Base-by-base conservation (phyloP, 2,797 vertebrate species). In the Rhinichthys osculus region DNA sequence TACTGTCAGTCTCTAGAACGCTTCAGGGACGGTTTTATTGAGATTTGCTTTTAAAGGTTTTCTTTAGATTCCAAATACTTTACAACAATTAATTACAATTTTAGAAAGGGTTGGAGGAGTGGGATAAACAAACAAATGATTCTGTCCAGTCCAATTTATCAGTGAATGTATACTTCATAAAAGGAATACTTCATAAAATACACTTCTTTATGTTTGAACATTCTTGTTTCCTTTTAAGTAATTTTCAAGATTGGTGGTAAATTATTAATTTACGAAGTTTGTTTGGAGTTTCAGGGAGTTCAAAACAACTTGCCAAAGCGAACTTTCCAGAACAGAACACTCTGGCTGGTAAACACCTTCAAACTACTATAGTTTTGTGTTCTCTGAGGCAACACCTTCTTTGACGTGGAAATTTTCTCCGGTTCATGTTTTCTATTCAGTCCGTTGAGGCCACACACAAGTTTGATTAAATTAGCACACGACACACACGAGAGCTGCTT, bases 1-100 rank as follows among this genome's bases (percentile, higher is more conserved):
- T 92, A 92, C 92, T 94, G 94, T 94, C 92, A 94, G 44, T 78
- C 66, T 70, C 23, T 7, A 50, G 27, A 83, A 50, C 0, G 27
- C 81, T 47, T 50, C 54, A 17, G 57, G 81, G 38, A 66, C 17
- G 3, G 9, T 70, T 73, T 83, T 72, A 76, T 66, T 77, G 59
- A 67, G 82, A 76, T 83, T 21, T 76, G 59, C 3, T 67, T 77
- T 77, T 35, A 52, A 74, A 77, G 1, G 38, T 76, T 52, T 67
- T 77, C 14, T 67, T 76, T 76, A 78, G 59, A 52, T 54, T 77
- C 27, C 5, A 40, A n/a, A 67, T 38, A 73, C 30, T 9, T 21
- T 54, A 38, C 21, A 57, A 59, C 10, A 52, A 81, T 35, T 38
- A 81, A 69, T 69, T 52, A 23, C 0, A 66, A 17, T 21, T 66